Base-by-base conservation (phyloP, 2,888 invertebrate genomes). In the Amiota mariae region DNA sequence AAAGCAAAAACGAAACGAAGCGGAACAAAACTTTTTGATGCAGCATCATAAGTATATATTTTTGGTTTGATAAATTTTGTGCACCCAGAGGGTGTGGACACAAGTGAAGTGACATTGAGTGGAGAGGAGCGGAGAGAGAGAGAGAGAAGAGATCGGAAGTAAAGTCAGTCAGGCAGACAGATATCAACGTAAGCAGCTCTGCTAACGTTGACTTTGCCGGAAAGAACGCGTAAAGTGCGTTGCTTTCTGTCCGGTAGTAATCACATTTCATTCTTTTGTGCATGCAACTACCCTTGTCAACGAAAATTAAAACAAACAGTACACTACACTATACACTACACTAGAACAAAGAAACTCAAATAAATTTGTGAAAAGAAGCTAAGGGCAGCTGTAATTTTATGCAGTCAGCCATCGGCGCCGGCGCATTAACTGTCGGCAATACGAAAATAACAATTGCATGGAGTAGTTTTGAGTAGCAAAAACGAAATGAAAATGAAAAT, bases 401-500 rank as follows among this genome's bases (percentile, higher is more conserved):
- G 64, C 72, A 72, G 63, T 54, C 72, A 20, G 63, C 64, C 64
- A n/a, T 59, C 15, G 46, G 11, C 15, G 36, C 36, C 36, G 36
- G 13, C 11, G 57, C 15, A 18, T 8, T 10, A 18, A 3, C 11
- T 20, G 20, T 18, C 59, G 20, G n/a, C 20, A 11, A 15, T 15
- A 20, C 4, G 15, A 57, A 57, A 57, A 18, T 57, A 54, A 54
- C 54, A 24, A 24, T 24, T 24, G 24, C 24, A 24, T 24, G 24
- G 2, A 24, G 24, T 24, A 24, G 24, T 3, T 24, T 2, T 24
- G 24, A 36, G n/a, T 49, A 68, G 20, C 68, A 56, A 56, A 56
- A 70, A 24, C 24, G 36, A 67, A 67, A 67, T 48, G 67, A 67
- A 67, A 67, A 67, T 67, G 49, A 49, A 67, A 67, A n/a, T 49